Conservation (phyloP, 2,797 vertebrate species). For the Oreortyx pictus region DNA sequence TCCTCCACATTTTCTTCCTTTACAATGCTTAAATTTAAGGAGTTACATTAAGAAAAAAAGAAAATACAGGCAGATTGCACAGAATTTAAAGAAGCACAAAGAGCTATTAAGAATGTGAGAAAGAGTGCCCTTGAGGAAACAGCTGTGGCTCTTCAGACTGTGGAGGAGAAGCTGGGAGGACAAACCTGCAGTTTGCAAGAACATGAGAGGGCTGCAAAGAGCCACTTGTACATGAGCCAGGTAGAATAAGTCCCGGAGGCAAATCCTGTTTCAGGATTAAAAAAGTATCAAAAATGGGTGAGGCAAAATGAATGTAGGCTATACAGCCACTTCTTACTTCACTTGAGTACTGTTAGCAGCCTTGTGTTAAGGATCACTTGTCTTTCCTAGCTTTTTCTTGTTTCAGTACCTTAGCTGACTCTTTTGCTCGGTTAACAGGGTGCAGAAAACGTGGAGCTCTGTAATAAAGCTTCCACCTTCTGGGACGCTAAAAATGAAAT, state of each 20-base stretch:
- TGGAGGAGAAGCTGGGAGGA: not conserved
- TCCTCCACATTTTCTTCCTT: not conserved
- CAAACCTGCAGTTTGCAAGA: fast-evolving
- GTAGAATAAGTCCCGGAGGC: not conserved
- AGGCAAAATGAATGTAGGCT: not conserved
- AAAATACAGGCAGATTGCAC: not conserved
- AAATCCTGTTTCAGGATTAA: not conserved
- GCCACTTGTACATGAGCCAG: not conserved
- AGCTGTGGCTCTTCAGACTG: not conserved
- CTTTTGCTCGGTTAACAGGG: not conserved
- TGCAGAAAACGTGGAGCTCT: not conserved
- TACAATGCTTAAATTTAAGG: not conserved
- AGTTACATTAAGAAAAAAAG: not conserved
- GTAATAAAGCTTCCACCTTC: not conserved
- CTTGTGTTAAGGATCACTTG: not conserved
- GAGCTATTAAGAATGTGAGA: not conserved
- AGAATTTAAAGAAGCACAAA: not conserved
- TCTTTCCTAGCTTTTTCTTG: not conserved
- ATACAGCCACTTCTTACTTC: not conserved
- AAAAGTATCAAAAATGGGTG: not conserved
- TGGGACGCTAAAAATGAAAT: not conserved
- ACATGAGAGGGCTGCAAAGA: not conserved
- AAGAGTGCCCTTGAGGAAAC: not conserved
- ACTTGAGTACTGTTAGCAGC: not conserved
- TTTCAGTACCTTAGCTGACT: not conserved